phyloP scores from a whole-genome alignment of 2,113 vertebrate species.

The Serinus canaria region DNA sequence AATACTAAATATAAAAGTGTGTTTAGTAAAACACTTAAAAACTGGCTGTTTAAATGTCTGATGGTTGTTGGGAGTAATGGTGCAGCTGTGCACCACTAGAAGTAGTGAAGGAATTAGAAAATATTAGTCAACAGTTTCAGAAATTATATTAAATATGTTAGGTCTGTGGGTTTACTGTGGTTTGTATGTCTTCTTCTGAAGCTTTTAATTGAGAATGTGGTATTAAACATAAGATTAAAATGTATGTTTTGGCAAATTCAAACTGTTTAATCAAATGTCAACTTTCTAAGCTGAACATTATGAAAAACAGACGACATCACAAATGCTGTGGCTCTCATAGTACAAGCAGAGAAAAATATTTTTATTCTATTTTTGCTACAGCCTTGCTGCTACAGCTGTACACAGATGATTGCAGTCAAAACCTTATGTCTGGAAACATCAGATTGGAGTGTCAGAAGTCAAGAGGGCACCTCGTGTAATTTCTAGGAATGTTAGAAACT shows the following conservation, averaged over 20 bases:
- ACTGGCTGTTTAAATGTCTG: slow-evolving; percentile 3
- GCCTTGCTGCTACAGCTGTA: slow-evolving; percentile 21
- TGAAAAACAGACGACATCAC: slow-evolving; percentile 59
- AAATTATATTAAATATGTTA: slow-evolving; percentile 33
- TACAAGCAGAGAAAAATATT: slow-evolving; percentile 54
- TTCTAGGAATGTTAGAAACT: background rate
- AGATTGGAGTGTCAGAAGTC: background rate
- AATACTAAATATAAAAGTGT: background rate
- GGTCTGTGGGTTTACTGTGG: slow-evolving; percentile 19
- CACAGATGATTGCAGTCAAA: slow-evolving; percentile 25
- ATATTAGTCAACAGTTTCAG: slow-evolving; percentile 54
- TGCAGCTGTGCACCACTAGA: slow-evolving; percentile 43
- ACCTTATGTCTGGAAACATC: background rate
- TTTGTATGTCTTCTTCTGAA: slow-evolving; percentile 35
- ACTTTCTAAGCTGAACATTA: slow-evolving; percentile 54
- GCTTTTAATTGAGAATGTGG: slow-evolving; percentile 56
- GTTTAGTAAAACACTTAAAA: background rate
- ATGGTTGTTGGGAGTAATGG: slow-evolving; percentile 6
- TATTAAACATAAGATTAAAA: slow-evolving; percentile 63
- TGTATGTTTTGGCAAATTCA: slow-evolving; percentile 67
- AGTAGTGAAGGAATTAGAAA: slow-evolving; percentile 40
- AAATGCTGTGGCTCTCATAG: slow-evolving; percentile 10
- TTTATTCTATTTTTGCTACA: slow-evolving; percentile 37
- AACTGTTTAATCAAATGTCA: slow-evolving; percentile 66
- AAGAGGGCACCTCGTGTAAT: background rate